A percentile compares a stretch with the other conserved stretches of the same genome.
Evolutionary conservation across 2,888 invertebrate species (phyloP).

Genomic region (Tetramorium bicarinatum): DNA sequence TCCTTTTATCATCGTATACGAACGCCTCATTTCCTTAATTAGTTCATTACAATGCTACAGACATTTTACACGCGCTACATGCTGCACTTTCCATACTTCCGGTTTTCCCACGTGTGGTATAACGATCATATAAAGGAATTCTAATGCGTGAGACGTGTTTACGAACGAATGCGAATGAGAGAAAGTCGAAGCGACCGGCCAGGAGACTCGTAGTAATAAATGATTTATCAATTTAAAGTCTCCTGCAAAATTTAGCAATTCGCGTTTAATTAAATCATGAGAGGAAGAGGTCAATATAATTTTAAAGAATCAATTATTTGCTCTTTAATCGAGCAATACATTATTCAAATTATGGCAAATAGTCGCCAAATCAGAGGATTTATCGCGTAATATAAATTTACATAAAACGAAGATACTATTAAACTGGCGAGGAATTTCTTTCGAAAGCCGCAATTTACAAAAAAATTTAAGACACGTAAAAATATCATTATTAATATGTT

Average conservation of each 20-base stretch:
- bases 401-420: not conserved
- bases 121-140: constrained; percentile 46
- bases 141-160: constrained; percentile 15
- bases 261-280: constrained; percentile 53
- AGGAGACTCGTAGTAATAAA: constrained; percentile 66
- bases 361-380: not conserved
- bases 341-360: not conserved
- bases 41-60: not conserved
- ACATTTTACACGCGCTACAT: constrained; percentile 11
- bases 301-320: not conserved
- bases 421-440: not conserved
- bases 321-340: not conserved
- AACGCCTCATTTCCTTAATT: not conserved
- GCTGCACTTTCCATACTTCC: constrained; percentile 42
- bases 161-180: constrained; percentile 45
- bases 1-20: not conserved
- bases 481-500: constrained; percentile 4
- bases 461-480: constrained; percentile 40
- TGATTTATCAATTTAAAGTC: constrained; percentile 67
- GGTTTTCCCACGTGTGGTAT: constrained; percentile 29
- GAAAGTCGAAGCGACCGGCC: constrained; percentile 59
- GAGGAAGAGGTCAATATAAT: not conserved
- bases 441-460: constrained; percentile 5
- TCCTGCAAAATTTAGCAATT: constrained; percentile 10
- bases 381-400: not conserved